These are phyloP conservation scores for Esox niger DNA, from an alignment of 2,113 vertebrate species.

Conservation along the genomic window DNA sequence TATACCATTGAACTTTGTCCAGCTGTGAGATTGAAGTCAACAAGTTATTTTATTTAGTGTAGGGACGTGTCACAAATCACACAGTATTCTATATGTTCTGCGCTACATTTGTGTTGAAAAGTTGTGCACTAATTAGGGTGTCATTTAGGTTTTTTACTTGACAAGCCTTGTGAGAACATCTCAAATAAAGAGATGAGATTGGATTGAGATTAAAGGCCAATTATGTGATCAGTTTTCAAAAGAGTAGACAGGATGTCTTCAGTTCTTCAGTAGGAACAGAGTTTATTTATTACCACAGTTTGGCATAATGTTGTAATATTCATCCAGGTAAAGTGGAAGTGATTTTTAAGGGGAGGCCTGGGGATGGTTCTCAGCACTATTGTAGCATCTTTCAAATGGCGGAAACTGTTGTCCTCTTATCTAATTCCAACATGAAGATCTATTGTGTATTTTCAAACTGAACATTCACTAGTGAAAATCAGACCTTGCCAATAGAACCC, in stretches of 20 bases:
- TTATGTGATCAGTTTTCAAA: slow-evolving; percentile 45
- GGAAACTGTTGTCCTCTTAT: too few relatives aligned
- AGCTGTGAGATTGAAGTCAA: neutral
- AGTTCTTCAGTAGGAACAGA: slow-evolving; percentile 18
- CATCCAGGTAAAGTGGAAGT: neutral
- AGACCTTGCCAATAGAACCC: too few relatives aligned
- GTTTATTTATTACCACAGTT: slow-evolving; percentile 21
- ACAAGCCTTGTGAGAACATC: slow-evolving; percentile 15
- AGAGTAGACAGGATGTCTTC: slow-evolving; percentile 30
- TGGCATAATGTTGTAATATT: neutral
- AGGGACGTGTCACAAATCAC: too few relatives aligned
- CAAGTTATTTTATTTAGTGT: neutral
- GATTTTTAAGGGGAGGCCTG: too few relatives aligned
- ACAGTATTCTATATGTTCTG: too few relatives aligned
- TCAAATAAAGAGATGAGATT: slow-evolving; percentile 20
- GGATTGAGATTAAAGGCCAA: slow-evolving; percentile 25
- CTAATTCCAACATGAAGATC: too few relatives aligned
- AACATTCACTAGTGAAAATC: too few relatives aligned
- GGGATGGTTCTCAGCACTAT: too few relatives aligned
- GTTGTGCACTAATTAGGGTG: too few relatives aligned
- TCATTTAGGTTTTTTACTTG: slow-evolving; percentile 23
- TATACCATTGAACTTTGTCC: slow-evolving; percentile 16
- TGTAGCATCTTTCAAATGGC: too few relatives aligned
- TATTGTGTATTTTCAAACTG: too few relatives aligned
- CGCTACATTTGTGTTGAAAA: too few relatives aligned